Evolutionary conservation across 2,113 vertebrate species (phyloP).

Genomic region (Benitochromis conjunctus): DNA sequence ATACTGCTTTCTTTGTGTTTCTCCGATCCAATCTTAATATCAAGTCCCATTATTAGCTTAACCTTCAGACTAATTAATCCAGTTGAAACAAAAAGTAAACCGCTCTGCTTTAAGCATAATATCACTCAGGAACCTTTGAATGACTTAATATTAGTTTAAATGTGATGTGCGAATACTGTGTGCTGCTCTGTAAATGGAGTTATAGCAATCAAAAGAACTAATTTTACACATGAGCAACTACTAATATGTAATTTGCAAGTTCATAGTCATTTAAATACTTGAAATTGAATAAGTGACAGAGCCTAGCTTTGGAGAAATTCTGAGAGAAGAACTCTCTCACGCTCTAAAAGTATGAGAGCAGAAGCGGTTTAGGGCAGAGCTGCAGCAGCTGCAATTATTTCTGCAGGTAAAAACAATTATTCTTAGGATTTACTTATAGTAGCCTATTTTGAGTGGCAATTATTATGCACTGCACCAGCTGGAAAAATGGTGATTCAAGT

Average conservation of each 20-base stretch:
- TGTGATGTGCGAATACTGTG: not conserved
- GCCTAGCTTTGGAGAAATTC: not conserved
- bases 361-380: not conserved
- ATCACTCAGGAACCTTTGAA: not conserved
- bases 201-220: constrained; percentile 35
- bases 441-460: not conserved
- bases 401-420: not conserved
- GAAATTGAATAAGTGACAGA: not conserved
- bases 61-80: not conserved
- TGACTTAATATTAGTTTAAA: constrained; percentile 2
- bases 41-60: not conserved
- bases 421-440: not conserved
- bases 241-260: constrained; percentile 35
- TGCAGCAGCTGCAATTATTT: not conserved
- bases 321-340: not conserved
- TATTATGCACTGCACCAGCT: not conserved
- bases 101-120: not conserved
- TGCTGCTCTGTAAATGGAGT: constrained; percentile 31
- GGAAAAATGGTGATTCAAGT: not conserved
- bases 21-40: not conserved
- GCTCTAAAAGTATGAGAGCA: not conserved
- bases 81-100: not conserved
- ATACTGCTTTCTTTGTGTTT: not conserved
- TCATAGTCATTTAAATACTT: constrained; percentile 20
- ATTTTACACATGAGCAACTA: constrained; percentile 58